Conservation (phyloP, 2,797 vertebrate species). For the Enoplosus armatus region DNA sequence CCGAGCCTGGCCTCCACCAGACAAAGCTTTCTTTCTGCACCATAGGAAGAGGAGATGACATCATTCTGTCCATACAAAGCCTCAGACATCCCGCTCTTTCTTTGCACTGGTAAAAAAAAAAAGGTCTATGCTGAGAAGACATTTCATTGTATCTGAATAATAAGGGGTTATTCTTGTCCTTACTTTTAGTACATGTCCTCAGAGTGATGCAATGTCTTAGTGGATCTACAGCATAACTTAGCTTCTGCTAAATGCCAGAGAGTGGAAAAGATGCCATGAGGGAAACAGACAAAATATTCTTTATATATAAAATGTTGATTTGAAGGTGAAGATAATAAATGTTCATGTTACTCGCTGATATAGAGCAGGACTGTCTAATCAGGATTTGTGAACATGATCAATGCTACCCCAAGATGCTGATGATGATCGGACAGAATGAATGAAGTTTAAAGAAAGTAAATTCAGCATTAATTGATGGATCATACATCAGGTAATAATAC, state of each 20-base stretch:
- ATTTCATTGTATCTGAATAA: constrained; percentile 66
- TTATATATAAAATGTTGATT: background rate
- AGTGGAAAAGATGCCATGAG: constrained; percentile 23
- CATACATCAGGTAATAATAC: background rate
- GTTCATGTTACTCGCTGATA: background rate
- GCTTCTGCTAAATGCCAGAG: constrained; percentile 23
- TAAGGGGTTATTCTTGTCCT: constrained; percentile 46
- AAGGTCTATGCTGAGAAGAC: constrained; percentile 45
- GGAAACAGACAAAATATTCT: background rate
- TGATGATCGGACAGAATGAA: background rate
- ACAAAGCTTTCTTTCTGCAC: constrained; percentile 86
- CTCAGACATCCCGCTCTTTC: constrained; percentile 74
- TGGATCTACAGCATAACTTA: constrained; percentile 19
- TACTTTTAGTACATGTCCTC: constrained; percentile 36
- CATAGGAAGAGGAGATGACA: constrained; percentile 86
- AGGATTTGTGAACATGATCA: background rate
- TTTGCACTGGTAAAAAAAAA: constrained; percentile 49
- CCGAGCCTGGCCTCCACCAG: constrained; percentile 65
- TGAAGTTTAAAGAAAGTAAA: background rate
- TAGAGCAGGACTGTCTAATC: background rate
- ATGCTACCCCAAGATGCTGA: background rate
- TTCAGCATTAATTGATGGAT: background rate
- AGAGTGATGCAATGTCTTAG: constrained; percentile 29
- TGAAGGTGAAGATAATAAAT: background rate
- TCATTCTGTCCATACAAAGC: constrained; percentile 81